Conservation (phyloP, 2,888 invertebrate genomes). For the Rhyacophila evoluta region DNA sequence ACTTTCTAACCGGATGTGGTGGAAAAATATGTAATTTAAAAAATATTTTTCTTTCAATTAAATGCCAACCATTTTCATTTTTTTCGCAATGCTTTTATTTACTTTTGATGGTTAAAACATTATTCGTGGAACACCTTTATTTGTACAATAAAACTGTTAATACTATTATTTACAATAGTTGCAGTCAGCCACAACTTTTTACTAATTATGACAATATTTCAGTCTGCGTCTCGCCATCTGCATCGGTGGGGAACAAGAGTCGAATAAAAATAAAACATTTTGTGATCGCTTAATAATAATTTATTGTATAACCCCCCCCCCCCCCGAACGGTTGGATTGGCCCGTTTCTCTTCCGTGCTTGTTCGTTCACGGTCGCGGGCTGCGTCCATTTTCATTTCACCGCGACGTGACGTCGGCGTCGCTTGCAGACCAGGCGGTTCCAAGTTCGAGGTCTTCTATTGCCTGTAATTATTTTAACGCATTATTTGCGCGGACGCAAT, state of each 20-base stretch:
- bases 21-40: too few species aligned
- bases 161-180: too few species aligned
- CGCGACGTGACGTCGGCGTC: not conserved
- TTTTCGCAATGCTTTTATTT: too few species aligned
- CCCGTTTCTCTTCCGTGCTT: slow-evolving; percentile 25
- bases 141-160: too few species aligned
- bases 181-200: too few species aligned
- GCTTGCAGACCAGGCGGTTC: not conserved
- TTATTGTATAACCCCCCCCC: not conserved
- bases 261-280: not conserved
- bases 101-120: too few species aligned
- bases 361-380: not conserved
- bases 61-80: too few species aligned
- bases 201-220: too few species aligned
- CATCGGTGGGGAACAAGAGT: not conserved
- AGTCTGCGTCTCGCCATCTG: not conserved
- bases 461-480: too few species aligned
- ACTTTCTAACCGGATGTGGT: too few species aligned
- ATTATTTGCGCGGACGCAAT: not conserved
- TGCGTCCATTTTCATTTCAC: not conserved
- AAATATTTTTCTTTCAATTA: too few species aligned
- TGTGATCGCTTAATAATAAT: not conserved
- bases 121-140: too few species aligned
- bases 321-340: not conserved
- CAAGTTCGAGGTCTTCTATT: not conserved